A percentile compares a stretch with the other conserved stretches of the same genome.
phyloP scores from a whole-genome alignment of 2,113 vertebrate genomes.

The Colaptes auratus region DNA sequence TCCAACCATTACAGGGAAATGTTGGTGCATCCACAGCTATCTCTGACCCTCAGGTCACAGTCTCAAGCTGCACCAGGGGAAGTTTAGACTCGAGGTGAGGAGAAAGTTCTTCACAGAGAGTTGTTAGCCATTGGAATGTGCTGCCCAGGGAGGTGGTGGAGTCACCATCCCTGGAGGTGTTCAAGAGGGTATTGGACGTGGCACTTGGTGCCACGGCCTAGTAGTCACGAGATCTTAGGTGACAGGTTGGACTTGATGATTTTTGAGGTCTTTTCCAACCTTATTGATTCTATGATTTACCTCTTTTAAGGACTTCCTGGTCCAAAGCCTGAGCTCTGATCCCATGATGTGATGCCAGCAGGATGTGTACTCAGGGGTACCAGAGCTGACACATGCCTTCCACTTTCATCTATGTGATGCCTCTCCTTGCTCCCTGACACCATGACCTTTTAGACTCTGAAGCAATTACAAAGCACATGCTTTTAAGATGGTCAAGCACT shows the following conservation, averaged over 20 bases:
- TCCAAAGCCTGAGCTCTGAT: not conserved
- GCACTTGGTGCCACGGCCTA: no score
- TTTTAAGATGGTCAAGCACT: not conserved
- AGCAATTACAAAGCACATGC: not conserved
- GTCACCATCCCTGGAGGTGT: no score
- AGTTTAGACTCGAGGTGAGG: no score
- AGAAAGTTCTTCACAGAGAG: no score
- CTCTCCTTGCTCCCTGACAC: not conserved
- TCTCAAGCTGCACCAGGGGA: no score
- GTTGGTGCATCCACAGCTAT: not conserved
- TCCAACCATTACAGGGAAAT: not conserved
- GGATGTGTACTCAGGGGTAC: fast-evolving
- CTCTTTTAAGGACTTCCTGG: not conserved
- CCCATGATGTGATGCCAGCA: not conserved
- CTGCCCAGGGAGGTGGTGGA: no score
- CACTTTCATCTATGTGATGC: not conserved
- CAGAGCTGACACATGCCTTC: not conserved
- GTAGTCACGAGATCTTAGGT: no score
- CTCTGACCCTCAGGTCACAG: not conserved
- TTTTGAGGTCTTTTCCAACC: no score
- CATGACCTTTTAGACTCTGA: not conserved
- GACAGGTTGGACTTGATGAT: no score
- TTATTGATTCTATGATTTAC: not conserved
- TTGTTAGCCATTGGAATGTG: no score
- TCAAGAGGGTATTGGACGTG: no score